Conservation (phyloP, 2,113 vertebrate species). For the Mus pahari region DNA sequence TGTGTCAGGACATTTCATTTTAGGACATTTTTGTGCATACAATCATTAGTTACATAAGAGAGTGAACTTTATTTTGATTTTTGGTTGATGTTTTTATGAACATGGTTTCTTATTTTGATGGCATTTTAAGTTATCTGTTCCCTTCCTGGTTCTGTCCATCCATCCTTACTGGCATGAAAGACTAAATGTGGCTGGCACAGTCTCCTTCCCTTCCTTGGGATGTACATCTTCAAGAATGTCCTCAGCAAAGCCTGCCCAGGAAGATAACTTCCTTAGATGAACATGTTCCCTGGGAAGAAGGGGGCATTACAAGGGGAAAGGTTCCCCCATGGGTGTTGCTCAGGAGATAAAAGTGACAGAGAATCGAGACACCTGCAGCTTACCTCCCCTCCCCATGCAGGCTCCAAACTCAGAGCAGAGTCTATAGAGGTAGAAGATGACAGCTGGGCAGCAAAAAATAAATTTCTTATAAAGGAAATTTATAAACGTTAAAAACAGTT, state of each 20-base stretch:
- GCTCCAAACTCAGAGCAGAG: background rate
- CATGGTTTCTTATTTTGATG: background rate
- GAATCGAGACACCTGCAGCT: background rate
- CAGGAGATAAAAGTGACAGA: background rate
- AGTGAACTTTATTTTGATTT: background rate
- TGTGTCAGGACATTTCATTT: background rate
- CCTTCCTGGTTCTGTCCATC: background rate
- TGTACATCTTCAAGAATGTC: background rate
- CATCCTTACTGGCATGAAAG: background rate
- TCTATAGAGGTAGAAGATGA: background rate
- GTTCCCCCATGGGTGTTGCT: background rate
- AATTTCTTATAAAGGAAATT: constrained; percentile 38
- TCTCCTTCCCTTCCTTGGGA: background rate
- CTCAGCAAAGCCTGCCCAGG: background rate
- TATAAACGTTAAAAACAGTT: constrained; percentile 49
- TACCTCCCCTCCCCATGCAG: background rate
- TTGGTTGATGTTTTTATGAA: background rate
- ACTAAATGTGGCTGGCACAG: background rate
- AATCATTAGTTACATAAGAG: background rate
- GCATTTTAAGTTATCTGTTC: background rate
- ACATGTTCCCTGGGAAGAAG: background rate
- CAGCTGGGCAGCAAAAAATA: background rate
- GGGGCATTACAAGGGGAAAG: background rate
- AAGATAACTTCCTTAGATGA: background rate
- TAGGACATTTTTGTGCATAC: background rate